phyloP scores from a whole-genome alignment of 1,140 invertebrate species.

The Hestina assimilis region DNA sequence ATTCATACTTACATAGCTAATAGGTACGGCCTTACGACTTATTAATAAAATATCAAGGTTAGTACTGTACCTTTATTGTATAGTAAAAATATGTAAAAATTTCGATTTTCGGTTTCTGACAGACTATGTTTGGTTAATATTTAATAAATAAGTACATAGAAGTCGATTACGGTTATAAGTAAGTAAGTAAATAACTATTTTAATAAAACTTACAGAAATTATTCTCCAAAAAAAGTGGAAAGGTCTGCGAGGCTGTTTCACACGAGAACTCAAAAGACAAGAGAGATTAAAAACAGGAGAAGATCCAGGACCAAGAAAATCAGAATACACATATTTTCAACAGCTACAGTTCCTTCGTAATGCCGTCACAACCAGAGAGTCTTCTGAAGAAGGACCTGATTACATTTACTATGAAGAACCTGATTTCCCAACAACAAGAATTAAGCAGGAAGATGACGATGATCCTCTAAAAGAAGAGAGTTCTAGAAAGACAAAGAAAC shows the following conservation, averaged over 20 bases:
- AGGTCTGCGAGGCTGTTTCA: background rate
- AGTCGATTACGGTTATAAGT: background rate
- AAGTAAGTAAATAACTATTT: background rate
- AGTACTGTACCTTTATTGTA: no score
- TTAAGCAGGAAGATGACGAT: background rate
- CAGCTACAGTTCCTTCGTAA: constrained; percentile 12
- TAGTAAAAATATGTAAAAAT: no score
- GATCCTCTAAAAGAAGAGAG: constrained; percentile 6
- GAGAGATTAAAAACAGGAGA: background rate
- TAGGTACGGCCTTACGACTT: no score
- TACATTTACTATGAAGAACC: constrained; percentile 1
- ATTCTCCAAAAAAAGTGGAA: background rate
- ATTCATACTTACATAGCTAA: no score
- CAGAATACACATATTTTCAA: constrained; percentile 10
- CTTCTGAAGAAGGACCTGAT: background rate
- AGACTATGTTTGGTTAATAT: no score
- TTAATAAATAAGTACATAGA: no score
- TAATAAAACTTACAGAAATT: background rate
- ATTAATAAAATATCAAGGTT: no score
- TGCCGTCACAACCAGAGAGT: background rate
- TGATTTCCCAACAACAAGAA: background rate
- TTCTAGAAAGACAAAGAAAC: background rate
- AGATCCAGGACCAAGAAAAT: constrained; percentile 11
- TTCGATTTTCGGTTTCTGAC: no score
- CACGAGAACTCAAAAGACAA: constrained; percentile 1